These are phyloP conservation scores for Potamarius usumacintae DNA, from an alignment of 2,113 vertebrate genomes.

Conservation along the genomic window DNA sequence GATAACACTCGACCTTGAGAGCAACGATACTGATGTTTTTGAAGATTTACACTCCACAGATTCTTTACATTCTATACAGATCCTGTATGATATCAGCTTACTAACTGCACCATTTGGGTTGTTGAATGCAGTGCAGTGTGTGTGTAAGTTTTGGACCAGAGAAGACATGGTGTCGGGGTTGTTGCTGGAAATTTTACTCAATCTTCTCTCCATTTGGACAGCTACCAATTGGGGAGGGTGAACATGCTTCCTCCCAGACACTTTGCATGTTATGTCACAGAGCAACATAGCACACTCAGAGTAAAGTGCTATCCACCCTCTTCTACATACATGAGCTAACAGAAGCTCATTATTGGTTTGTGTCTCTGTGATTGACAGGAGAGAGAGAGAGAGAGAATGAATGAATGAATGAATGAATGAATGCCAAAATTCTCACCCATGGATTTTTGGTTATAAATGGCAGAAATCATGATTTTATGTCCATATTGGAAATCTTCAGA, in stretches of 20 bases:
- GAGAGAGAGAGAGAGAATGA: too few species aligned
- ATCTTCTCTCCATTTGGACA: not conserved
- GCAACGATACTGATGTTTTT: not conserved
- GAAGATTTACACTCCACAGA: not conserved
- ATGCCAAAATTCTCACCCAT: not conserved
- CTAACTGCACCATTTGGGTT: not conserved
- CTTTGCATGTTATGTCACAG: too few species aligned
- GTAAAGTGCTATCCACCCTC: not conserved
- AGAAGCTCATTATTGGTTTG: not conserved
- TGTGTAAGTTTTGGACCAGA: not conserved
- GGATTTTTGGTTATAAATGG: not conserved
- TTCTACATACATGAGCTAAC: not conserved
- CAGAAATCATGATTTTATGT: not conserved
- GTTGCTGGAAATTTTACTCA: not conserved
- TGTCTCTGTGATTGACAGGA: not conserved
- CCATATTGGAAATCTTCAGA: not conserved
- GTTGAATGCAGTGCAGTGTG: not conserved
- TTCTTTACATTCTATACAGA: not conserved
- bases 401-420: too few species aligned
- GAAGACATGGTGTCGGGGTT: not conserved
- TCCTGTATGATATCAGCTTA: not conserved
- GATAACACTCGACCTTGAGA: not conserved
- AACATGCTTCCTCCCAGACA: not conserved
- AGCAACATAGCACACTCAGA: not conserved
- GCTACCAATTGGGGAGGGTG: not conserved